Evolutionary conservation across 2,113 vertebrate species (phyloP).

Genomic region (Garra rufa): DNA sequence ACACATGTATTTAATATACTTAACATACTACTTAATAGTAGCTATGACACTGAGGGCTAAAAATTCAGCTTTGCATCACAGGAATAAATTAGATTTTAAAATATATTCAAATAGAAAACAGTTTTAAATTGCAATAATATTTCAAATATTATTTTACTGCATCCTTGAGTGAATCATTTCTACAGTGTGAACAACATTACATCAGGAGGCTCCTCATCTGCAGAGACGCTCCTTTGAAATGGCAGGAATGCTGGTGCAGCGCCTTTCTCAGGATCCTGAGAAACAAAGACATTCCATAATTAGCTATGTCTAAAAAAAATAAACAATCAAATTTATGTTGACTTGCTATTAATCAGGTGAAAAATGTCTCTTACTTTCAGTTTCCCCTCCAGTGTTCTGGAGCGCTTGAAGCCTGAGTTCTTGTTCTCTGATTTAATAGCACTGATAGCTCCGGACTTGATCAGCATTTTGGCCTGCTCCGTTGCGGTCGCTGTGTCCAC

Average conservation of each 20-base stretch:
- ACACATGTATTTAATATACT: neutral
- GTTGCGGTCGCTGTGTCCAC: constrained; percentile 91
- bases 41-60: neutral
- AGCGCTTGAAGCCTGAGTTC: constrained; percentile 92
- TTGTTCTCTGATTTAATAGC: constrained; percentile 94
- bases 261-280: constrained; percentile 90
- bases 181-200: constrained; percentile 59
- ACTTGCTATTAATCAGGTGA: neutral
- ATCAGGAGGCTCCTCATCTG: constrained; percentile 87
- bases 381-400: constrained; percentile 89
- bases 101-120: neutral
- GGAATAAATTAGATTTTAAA: neutral
- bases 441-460: constrained; percentile 92
- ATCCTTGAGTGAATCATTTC: no score
- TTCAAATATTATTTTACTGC: neutral
- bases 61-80: neutral
- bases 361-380: constrained; percentile 78
- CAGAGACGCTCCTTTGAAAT: constrained; percentile 88
- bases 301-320: neutral
- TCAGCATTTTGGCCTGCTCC: constrained; percentile 92
- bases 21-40: neutral
- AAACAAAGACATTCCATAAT: neutral
- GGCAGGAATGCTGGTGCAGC: constrained; percentile 86
- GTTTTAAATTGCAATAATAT: neutral
- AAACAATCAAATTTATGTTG: neutral